Percentiles rank a stretch among this genome's conserved stretches.
These are phyloP conservation scores for Carollia perspicillata DNA, from an alignment of 2,113 vertebrate genomes.

Conservation along the genomic window DNA sequence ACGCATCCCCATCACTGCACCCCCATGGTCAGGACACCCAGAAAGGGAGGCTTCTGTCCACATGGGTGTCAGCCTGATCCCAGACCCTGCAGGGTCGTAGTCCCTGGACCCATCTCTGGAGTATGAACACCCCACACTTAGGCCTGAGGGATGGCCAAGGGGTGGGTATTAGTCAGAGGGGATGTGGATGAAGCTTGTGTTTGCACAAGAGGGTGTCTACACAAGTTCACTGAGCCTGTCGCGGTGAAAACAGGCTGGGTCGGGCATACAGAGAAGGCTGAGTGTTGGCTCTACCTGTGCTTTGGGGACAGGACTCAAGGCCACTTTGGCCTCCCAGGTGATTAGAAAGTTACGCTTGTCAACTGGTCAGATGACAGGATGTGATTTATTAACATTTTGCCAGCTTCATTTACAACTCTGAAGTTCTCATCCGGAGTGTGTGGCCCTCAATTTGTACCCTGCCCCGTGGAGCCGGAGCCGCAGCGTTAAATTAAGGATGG, in stretches of 20 bases:
- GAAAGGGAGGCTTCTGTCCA: not conserved
- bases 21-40: not conserved
- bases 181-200: not conserved
- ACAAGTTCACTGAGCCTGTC: rapidly evolving
- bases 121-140: rapidly evolving
- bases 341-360: not conserved
- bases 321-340: not conserved
- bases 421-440: rapidly evolving
- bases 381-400: not conserved
- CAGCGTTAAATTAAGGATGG: not conserved
- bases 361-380: rapidly evolving
- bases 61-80: not conserved
- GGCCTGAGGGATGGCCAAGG: not conserved
- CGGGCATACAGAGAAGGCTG: not conserved
- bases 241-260: not conserved
- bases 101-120: not conserved
- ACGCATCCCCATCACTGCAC: rapidly evolving
- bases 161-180: not conserved
- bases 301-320: not conserved
- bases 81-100: not conserved
- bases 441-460: not conserved
- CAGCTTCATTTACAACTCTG: too few species aligned
- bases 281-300: too few species aligned
- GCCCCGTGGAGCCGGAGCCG: too few species aligned
- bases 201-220: too few species aligned